These are phyloP conservation scores for Helobdella robusta DNA, from an alignment of 2,888 invertebrate genomes.

Conservation along the genomic window DNA sequence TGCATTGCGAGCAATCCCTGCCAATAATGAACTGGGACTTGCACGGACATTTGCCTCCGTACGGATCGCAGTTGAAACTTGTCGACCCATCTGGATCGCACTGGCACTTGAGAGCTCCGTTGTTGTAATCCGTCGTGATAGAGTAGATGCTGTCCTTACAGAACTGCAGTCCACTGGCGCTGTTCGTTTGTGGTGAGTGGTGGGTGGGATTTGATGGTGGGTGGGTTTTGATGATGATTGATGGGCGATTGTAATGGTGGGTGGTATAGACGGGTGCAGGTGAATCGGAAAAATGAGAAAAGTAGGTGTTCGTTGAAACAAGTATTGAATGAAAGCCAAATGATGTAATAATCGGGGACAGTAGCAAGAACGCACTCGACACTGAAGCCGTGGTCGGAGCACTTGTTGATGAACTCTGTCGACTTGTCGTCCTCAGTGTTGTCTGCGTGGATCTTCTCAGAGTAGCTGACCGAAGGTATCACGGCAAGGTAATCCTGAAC, in stretches of 20 bases:
- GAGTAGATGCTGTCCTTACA: conserved; percentile 85
- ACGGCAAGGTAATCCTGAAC: conserved; percentile 71
- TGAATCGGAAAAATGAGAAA: too few relatives aligned
- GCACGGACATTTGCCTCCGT: conserved; percentile 93
- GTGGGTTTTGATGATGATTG: too few relatives aligned
- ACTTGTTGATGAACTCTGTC: conserved; percentile 74
- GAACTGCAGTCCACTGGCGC: conserved; percentile 52
- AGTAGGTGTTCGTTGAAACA: too few relatives aligned
- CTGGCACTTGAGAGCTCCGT: conserved; percentile 76
- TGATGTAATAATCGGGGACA: too few relatives aligned
- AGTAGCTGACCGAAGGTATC: conserved; percentile 66
- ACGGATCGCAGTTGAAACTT: conserved; percentile 77
- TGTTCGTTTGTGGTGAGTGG: neutral
- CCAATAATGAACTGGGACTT: conserved; percentile 78
- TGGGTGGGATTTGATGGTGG: neutral
- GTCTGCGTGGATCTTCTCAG: conserved; percentile 58
- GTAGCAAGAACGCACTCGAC: conserved; percentile 54
- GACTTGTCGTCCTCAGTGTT: conserved; percentile 76
- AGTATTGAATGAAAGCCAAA: too few relatives aligned
- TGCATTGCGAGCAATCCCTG: conserved; percentile 54
- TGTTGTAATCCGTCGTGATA: conserved; percentile 85
- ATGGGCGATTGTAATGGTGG: too few relatives aligned
- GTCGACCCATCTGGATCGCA: conserved; percentile 79
- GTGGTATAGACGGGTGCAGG: too few relatives aligned
- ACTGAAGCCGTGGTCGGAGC: conserved; percentile 76